Base-by-base conservation (phyloP, 92 coral and sea anemone genomes). In the Actinostola sp. region DNA sequence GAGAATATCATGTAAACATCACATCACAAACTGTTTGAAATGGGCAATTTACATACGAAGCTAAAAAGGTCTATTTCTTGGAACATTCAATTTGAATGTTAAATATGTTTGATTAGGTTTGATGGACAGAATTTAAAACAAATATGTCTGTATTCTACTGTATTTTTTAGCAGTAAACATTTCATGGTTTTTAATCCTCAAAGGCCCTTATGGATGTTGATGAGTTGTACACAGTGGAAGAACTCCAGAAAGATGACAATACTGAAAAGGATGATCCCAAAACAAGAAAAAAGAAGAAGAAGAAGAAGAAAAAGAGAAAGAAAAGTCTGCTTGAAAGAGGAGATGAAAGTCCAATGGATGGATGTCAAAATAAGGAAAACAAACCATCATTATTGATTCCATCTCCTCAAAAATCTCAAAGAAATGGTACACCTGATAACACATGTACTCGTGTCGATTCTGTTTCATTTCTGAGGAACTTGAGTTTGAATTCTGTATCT, bases 171-270 rank as follows among this genome's bases (percentile, higher is more conserved):
- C 13, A n/a, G 27, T 9, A 27, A 7, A 16, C 42, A 39, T 20
- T 23, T 36, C 33, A 8, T 34, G 29, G 43, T 30, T 63, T 43
- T 38, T 17, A 32, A 28, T 71, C 63, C 41, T 73, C 50, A 10
- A 21, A 94, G 98, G 98, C 98, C 19, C 80, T 94, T 59, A 91
- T 88, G 81, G 98, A 94, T 57, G 98, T 94, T 11, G 98, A 94
- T 76, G 98, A 94, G 72, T 88, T 94, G 26, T 94, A 91, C 81
- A 86, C 98, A 7, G 59, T 92, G 33, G 98, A 94, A 67, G 89
- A 91, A 38, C 67, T 81, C 63, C 66, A 81, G 17, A 64, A 51
- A n/a, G 52, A n/a, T 28, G 82, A 76, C 46, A 35, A 41, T 5
- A 39, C 57, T 39, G 45, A 52, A 26, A 42, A 26, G 24, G 72